phyloP scores from a whole-genome alignment of 2,797 vertebrate species.

The Sebastiscus tertius region DNA sequence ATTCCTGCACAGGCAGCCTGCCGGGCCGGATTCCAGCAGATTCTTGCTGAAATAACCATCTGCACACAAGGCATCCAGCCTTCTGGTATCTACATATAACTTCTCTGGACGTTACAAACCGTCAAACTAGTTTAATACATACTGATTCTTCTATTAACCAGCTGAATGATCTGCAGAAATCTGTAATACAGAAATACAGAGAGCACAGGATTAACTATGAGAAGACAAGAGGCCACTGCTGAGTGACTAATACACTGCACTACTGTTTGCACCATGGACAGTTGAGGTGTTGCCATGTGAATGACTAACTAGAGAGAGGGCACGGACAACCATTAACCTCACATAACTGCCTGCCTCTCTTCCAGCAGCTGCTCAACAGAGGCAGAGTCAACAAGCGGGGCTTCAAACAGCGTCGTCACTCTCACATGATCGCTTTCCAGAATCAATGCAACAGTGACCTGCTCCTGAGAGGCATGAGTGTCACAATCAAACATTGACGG shows the following conservation, averaged over 20 bases:
- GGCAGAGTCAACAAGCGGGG: slow-evolving; percentile 60
- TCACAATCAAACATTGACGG: slow-evolving; percentile 34
- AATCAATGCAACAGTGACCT: slow-evolving; percentile 52
- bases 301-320: slow-evolving; percentile 69
- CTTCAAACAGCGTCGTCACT: slow-evolving; percentile 62
- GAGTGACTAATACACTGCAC: slow-evolving; percentile 57
- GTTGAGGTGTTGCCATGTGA: slow-evolving; percentile 67
- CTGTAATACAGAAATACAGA: background rate
- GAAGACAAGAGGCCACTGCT: slow-evolving; percentile 34
- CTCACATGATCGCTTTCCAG: slow-evolving; percentile 33
- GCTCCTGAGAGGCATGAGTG: slow-evolving; percentile 30
- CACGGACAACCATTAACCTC: slow-evolving; percentile 73
- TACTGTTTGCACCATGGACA: slow-evolving; percentile 53
- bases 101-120: background rate
- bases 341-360: slow-evolving; percentile 64
- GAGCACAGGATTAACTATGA: background rate
- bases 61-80: slow-evolving; percentile 1
- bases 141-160: background rate
- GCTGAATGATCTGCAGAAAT: slow-evolving; percentile 1
- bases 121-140: slow-evolving; percentile 6
- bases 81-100: background rate
- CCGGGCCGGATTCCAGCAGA: slow-evolving; percentile 44
- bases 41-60: slow-evolving; percentile 34
- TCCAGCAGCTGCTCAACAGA: slow-evolving; percentile 67
- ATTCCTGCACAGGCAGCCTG: slow-evolving; percentile 46